These are phyloP conservation scores for Lapara coniferarum DNA, from an alignment of 2,888 invertebrate genomes.

Conservation along the genomic window DNA sequence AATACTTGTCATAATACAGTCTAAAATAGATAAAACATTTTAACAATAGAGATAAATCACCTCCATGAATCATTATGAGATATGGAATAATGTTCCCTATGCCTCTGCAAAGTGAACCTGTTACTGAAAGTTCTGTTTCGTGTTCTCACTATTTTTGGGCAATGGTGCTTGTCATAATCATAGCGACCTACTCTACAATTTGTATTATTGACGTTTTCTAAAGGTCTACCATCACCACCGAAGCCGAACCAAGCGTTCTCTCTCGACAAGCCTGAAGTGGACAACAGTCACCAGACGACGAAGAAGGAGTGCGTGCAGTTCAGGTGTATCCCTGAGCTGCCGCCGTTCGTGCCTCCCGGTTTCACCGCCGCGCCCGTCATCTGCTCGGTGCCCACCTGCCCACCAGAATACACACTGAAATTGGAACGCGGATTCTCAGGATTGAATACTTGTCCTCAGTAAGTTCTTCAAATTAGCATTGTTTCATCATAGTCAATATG, in stretches of 20 bases:
- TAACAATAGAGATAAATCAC: too few species aligned
- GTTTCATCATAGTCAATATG: background rate
- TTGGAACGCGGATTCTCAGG: slow-evolving; percentile 62
- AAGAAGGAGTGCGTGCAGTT: slow-evolving; percentile 78
- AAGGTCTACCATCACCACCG: slow-evolving; percentile 47
- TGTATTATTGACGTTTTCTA: background rate
- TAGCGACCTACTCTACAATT: background rate
- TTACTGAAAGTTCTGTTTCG: too few species aligned
- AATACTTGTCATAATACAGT: too few species aligned
- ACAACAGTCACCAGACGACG: slow-evolving; percentile 31
- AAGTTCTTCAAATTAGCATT: slow-evolving; percentile 39
- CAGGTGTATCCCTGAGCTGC: slow-evolving; percentile 79
- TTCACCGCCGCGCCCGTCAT: slow-evolving; percentile 49
- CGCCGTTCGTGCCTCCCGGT: slow-evolving; percentile 68
- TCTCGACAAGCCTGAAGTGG: slow-evolving; percentile 60
- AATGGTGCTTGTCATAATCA: background rate
- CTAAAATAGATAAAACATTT: too few species aligned
- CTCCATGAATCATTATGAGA: too few species aligned
- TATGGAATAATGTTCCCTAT: too few species aligned
- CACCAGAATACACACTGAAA: slow-evolving; percentile 82
- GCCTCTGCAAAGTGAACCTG: too few species aligned
- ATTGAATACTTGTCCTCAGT: slow-evolving; percentile 78
- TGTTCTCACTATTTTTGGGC: too few species aligned
- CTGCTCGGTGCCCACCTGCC: slow-evolving; percentile 83
- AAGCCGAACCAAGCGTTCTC: slow-evolving; percentile 61